Conservation (phyloP, 23 tunicate genomes). For the Botrylloides violaceus region DNA sequence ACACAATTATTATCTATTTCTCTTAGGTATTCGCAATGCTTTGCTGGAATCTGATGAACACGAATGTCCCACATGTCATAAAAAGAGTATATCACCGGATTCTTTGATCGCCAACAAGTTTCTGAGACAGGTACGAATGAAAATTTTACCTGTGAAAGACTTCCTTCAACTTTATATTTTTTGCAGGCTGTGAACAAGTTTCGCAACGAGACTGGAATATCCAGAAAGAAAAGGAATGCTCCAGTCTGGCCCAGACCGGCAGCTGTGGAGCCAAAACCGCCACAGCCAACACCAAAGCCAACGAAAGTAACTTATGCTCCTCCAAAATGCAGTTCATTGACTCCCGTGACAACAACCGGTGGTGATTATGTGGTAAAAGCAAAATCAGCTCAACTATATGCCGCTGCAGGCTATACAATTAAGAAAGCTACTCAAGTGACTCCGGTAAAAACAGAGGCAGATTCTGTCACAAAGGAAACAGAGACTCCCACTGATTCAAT, state of each 20-base stretch:
- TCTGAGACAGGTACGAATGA: conserved; percentile 47
- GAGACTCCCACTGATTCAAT: neutral
- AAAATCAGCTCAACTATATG: conserved; percentile 40
- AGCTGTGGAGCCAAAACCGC: conserved; percentile 40
- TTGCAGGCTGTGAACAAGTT: conserved; percentile 80
- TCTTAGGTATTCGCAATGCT: conserved; percentile 74
- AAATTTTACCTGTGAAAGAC: neutral
- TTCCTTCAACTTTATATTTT: neutral
- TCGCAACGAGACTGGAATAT: conserved; percentile 74
- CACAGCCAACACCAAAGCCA: conserved; percentile 22
- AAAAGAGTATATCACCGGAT: conserved; percentile 72
- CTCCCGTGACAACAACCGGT: neutral
- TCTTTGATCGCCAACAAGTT: conserved; percentile 79
- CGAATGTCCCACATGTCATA: conserved; percentile 84
- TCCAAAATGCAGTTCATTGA: conserved; percentile 16
- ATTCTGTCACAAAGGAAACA: neutral
- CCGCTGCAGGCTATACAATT: conserved; percentile 3
- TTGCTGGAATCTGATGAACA: conserved; percentile 78
- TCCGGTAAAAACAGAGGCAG: conserved; percentile 8
- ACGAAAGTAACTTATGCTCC: conserved; percentile 68
- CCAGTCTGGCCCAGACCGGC: conserved; percentile 97
- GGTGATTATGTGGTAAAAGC: conserved; percentile 66
- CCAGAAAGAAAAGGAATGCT: conserved; percentile 49
- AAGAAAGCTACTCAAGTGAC: neutral
- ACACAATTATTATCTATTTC: no score